phyloP scores from a whole-genome alignment of 2,888 invertebrate species.

The Neocrepidodera transversa region DNA sequence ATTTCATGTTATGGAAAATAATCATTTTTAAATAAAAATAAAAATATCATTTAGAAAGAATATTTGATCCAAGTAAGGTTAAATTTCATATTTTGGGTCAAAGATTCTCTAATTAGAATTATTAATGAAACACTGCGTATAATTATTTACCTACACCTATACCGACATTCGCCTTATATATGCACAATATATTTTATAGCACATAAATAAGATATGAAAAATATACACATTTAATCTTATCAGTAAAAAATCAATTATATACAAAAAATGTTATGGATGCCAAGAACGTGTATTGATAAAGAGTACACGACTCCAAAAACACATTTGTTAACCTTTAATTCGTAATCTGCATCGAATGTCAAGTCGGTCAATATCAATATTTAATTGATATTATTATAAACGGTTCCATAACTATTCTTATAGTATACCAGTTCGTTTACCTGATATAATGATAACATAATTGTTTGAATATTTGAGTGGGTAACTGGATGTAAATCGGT shows the following conservation, averaged over 20 bases:
- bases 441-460: no score
- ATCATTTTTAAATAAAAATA: no score
- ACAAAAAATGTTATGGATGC: neutral
- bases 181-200: no score
- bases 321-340: constrained; percentile 6
- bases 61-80: no score
- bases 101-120: no score
- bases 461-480: neutral
- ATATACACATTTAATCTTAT: neutral
- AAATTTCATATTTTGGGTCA: no score
- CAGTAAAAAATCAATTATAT: neutral
- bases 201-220: neutral
- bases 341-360: constrained; percentile 3
- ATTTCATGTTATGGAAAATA: no score
- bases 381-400: neutral
- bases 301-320: neutral
- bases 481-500: neutral
- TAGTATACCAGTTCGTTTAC: neutral
- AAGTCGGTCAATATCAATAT: neutral
- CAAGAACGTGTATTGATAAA: constrained; percentile 13
- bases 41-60: no score
- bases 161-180: no score
- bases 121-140: no score
- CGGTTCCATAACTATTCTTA: neutral
- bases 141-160: no score